Base-by-base conservation (phyloP, 2,888 invertebrate species). In the Cataglyphis livida region DNA sequence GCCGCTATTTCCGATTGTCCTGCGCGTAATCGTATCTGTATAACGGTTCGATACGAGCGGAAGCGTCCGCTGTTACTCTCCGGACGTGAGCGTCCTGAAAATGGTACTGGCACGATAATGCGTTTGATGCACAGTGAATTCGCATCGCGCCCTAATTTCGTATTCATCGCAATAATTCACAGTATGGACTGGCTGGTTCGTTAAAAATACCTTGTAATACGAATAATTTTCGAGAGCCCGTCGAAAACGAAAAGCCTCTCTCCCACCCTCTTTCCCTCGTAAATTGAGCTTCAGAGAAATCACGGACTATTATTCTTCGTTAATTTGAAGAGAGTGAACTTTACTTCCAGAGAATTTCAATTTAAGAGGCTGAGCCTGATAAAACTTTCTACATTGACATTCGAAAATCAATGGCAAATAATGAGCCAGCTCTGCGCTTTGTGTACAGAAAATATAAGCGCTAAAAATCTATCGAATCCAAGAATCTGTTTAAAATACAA, bases 1-100 rank as follows among this genome's bases (percentile, higher is more conserved):
- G 28, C 41, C 57, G 54, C 66, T 65, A 65, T 76, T 76, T 76
- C 68, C 75, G 54, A 76, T 76, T 65, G 65, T 54, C 68, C 68
- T 32, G 51, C 76, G 2, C 18, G 65, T 51, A 66, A 65, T 65
- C 66, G 51, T 66, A 76, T 68, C n/a, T 68, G 21, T 54, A 10
- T 9, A 41, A 66, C 25, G 64, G 48, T 15, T 28, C 62, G 44
- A 64, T 38, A 74, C 28, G 35, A 28, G 28, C 73, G 61, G 61
- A 61, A 73, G 28, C 25, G 71, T 0, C 57, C 18, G 66, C n/a
- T 35, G 35, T 28, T 66, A 18, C 44, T 41, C 25, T 28, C 15
- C 4, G 61, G 28, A 32, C 9, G 32, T 28, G 18, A 61, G 25
- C 41, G 61, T 59, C 25, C 73, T 41, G 61, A 41, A 25, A 73